Base-by-base conservation (phyloP, 2,113 vertebrate species). In the Bufo bufo region DNA sequence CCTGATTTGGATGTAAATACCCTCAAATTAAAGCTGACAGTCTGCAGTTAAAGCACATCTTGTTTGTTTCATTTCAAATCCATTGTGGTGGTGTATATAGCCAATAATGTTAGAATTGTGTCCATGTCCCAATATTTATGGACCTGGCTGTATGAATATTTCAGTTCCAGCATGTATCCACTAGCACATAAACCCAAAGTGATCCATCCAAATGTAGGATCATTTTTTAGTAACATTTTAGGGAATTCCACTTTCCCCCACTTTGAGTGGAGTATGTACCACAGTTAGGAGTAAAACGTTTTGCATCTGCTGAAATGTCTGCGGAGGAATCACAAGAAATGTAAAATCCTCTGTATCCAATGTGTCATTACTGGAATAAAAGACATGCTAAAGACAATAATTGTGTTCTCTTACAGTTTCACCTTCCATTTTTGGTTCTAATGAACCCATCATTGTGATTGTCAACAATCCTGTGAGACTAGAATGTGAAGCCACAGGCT, bases 401-500 rank as follows among this genome's bases (percentile, higher is more conserved):
- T 2, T 74, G 14, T 47, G 14, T 20, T 47, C 3, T 10, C 50
- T 92, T 84, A 19, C 74, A 92, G 98, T 99, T 9, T 96, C 97
- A 4, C 98, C 98, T 0, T 94, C 95, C 0, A 97, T 99, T 91
- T 95, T 95, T 69, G 97, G 96, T 84, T 95, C 94, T 85, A 96
- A 92, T 59, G 95, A 94, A 6, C 92, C 87, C 72, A 93, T 96
- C 72, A 94, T 96, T 0, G 98, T 97, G 80, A 96, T 99, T 85
- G 96, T 99, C 66, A 99, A 98, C 87, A 96, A 99, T 72, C 91
- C 91, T 0, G 95, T 95, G 87, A 94, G 93, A 50, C 92, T 99
- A 90, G 96, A 97, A 88, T 99, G 98, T 90, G 97, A 99, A 92
- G 97, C 97, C 58, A 96, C 95, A 17, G 98, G 98, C 2, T 96